Conservation (phyloP, 2,113 vertebrate species). For the Pseudonaja textilis region DNA sequence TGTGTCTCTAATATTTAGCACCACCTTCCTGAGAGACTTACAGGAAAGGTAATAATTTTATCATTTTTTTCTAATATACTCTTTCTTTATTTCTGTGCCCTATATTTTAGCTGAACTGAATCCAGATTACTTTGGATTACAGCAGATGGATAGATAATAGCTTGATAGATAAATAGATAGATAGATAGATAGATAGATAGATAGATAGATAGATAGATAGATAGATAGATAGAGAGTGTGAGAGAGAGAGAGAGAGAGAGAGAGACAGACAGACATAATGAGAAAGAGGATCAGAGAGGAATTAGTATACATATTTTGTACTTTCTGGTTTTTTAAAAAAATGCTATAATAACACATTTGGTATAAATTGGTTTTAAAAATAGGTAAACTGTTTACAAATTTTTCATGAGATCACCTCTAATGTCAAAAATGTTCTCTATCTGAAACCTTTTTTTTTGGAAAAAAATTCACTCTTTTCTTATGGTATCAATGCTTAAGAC, state of each 20-base stretch:
- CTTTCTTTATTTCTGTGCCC: not conserved
- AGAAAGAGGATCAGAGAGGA: not conserved
- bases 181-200: too few relatives aligned
- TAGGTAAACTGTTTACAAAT: not conserved
- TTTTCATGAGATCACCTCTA: not conserved
- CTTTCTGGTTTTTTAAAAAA: not conserved
- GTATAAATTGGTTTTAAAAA: not conserved
- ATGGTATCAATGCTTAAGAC: not conserved
- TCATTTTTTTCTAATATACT: not conserved
- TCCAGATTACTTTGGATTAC: not conserved
- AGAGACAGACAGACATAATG: too few relatives aligned
- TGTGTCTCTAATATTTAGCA: not conserved
- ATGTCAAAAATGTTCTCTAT: not conserved
- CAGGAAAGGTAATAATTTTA: not conserved
- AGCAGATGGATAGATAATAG: not conserved
- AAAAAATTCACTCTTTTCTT: not conserved
- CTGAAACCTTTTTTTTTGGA: not conserved
- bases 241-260: too few relatives aligned
- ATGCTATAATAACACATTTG: not conserved
- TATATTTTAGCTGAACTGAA: not conserved
- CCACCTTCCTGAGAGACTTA: not conserved
- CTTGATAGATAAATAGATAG: not conserved
- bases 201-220: too few relatives aligned
- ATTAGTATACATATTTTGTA: not conserved
- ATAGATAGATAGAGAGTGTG: not conserved